Evolutionary conservation across 2,797 vertebrate species (phyloP), one percentile per base, ranked within the genome.

Genomic region (Semotilus atromaculatus): DNA sequence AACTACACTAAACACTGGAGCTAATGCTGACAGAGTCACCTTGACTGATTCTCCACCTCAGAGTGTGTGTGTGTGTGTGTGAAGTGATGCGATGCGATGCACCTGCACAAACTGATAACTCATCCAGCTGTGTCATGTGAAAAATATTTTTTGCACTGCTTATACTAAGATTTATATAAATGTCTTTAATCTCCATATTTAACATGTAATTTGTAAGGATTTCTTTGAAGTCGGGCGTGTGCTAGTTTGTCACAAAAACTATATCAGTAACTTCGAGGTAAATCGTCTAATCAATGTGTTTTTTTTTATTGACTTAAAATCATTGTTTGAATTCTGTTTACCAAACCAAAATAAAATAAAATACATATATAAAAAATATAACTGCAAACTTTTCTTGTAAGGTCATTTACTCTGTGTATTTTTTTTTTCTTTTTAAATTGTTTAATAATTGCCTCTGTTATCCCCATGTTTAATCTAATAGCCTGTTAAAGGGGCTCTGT

Each of bases 71-170:
- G 2, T 19, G 51, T 21, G 48, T 21, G 51, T 21, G 48, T 53
- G 73, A 18, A 75, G 31, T 16, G 73, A 55, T 36, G 51, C 23
- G 73, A n/a, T 38, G 53, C 36, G 74, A 16, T 58, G 74, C 74
- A 76, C 74, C 74, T 76, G 73, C 73, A 16, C 48, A 74, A 51
- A 36, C 29, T 74, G 19, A 60, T 60, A 3, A 7, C 60, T 60
- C 11, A 2, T 5, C 11, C 21, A 38, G 1, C 72, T 18, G 51
- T 38, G 31, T 7, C 13, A 3, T 74, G 29, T 16, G 51, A 75
- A 16, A 14, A 14, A 73, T 13, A 0, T 75, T 62, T 36, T 29
- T 34, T 51, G 71, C 26, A 13, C 4, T 3, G 45, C 29, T 53
- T 23, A 14, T 74, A 19, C 19, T 18, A 21, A 67, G 29, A 53